Conservation (phyloP, 2,888 invertebrate species). For the Therioaphis trifolii region DNA sequence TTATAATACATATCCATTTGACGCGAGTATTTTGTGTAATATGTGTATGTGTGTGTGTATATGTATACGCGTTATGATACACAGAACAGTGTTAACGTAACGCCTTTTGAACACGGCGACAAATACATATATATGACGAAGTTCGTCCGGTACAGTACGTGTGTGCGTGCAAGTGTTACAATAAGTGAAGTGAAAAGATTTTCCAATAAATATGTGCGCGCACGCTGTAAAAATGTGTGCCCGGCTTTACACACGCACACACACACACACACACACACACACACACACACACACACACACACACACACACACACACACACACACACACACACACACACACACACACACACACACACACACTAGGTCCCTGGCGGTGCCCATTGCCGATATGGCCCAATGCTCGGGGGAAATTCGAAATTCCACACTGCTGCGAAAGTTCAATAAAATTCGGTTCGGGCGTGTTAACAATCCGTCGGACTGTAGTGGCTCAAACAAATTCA, state of each 20-base stretch:
- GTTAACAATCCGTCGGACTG: constrained; percentile 7
- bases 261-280: too few species aligned
- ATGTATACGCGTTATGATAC: background rate
- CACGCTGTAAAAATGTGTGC: constrained; percentile 2
- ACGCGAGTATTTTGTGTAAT: too few species aligned
- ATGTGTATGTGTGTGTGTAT: background rate
- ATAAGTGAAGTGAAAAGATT: constrained; percentile 16
- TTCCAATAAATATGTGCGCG: background rate
- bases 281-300: too few species aligned
- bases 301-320: too few species aligned
- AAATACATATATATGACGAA: background rate
- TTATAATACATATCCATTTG: too few species aligned
- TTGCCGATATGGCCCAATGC: background rate
- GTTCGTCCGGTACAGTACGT: background rate
- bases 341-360: too few species aligned
- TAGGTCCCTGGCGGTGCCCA: background rate
- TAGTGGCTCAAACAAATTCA: constrained; percentile 8
- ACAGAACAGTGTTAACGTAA: background rate
- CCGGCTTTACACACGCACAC: too few species aligned
- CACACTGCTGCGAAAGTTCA: background rate
- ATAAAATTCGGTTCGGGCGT: constrained; percentile 26
- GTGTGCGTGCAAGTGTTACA: background rate
- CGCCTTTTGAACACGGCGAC: background rate
- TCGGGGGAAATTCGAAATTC: constrained; percentile 31
- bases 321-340: too few species aligned